These are phyloP conservation scores for Patella depressa DNA, from an alignment of 2,888 invertebrate species.

Conservation along the genomic window DNA sequence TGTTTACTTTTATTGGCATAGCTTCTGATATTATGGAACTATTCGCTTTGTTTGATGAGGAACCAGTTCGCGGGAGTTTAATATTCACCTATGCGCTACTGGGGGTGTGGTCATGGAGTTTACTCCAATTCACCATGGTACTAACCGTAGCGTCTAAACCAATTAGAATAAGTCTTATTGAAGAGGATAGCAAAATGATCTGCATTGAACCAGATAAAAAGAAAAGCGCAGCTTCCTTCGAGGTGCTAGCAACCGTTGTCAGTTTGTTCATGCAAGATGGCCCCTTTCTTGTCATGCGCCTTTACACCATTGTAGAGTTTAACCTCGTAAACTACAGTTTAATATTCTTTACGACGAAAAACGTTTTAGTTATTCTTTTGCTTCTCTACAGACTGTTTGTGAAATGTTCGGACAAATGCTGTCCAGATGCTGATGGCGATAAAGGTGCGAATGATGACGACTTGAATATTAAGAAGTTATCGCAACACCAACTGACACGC, in stretches of 20 bases:
- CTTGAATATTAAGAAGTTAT: too few species aligned
- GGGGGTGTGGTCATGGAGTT: constrained; percentile 62
- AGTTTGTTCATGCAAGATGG: constrained; percentile 49
- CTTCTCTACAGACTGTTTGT: constrained; percentile 47
- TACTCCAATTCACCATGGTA: constrained; percentile 66
- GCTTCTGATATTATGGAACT: constrained; percentile 61
- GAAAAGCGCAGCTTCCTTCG: neutral
- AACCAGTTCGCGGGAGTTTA: constrained; percentile 51
- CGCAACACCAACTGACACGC: neutral
- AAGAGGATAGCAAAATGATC: constrained; percentile 1
- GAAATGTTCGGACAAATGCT: constrained; percentile 39
- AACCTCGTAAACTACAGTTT: constrained; percentile 70
- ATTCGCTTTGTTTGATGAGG: constrained; percentile 50
- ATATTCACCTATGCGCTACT: constrained; percentile 60
- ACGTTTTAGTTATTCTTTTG: constrained; percentile 49
- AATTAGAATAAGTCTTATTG: constrained; percentile 7
- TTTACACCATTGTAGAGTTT: constrained; percentile 87
- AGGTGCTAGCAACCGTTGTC: constrained; percentile 27
- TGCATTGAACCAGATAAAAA: constrained; percentile 7
- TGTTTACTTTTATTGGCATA: constrained; percentile 66
- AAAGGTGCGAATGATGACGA: neutral
- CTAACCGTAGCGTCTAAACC: constrained; percentile 33
- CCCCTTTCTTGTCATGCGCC: constrained; percentile 60
- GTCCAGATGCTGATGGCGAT: constrained; percentile 18
- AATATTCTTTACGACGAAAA: constrained; percentile 63